Evolutionary conservation across 1,140 invertebrate genomes (phyloP), one percentile per base, ranked within the genome.

Genomic region (Drosophila santomea): DNA sequence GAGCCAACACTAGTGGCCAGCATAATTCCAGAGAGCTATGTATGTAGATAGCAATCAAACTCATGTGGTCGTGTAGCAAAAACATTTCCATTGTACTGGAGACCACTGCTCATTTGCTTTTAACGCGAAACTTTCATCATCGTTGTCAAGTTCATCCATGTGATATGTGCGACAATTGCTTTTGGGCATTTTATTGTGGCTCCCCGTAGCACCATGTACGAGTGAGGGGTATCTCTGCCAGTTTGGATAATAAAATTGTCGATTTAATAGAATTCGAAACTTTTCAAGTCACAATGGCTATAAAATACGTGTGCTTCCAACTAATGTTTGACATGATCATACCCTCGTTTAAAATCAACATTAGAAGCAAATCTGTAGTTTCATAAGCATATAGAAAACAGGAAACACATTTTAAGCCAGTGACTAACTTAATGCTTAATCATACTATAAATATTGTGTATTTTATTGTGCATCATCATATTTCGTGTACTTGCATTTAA

Each of bases 81-180:
- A 67, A 51, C 20, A 35, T 68, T 63, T 68, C 64, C 47, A 64
- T 64, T 62, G 38, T 47, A 48, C 62, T 20, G 44, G 14, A 41
- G 48, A 32, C 28, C 63, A 36, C 41, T 35, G 15, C 58, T 67
- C 63, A 67, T 50, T 67, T 63, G 38, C 41, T 50, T 54, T 68
- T 68, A 44, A 61, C 64, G 47, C 64, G 61, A 68, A 69, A 71
- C 68, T 71, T 71, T 69, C 68, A 69, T 71, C 68, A 71, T 69
- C 36, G 43, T 68, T 48, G 47, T 68, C 47, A 23, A 67, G 48
- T 36, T 56, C 63, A 56, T 68, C 62, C 35, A 68, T 71, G 64
- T 69, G 52, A 69, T 71, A 71, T 71, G 68, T 69, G 52, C 63
- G 64, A 32, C 67, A 57, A 56, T 71, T 71, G 68, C 62, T 48